These are phyloP conservation scores for Cephus sareptanus DNA, from an alignment of 2,888 invertebrate species.

Conservation along the genomic window DNA sequence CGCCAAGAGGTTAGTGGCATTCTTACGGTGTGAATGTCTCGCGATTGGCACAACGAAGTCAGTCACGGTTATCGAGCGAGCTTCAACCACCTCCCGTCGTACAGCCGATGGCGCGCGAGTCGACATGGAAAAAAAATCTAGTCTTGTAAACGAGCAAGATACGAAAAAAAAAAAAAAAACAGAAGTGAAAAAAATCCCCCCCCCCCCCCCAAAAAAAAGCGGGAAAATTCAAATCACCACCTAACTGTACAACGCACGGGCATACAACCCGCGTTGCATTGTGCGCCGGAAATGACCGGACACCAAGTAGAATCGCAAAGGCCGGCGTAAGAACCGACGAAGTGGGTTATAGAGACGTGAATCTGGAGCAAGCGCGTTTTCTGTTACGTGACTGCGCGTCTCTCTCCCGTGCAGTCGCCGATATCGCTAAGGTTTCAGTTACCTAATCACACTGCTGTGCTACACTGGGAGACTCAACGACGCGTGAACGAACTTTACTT, in stretches of 20 bases:
- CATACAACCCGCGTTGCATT: background rate
- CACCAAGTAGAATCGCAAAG: constrained; percentile 16
- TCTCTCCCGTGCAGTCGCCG: constrained; percentile 18
- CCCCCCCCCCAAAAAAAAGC: background rate
- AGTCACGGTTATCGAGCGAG: background rate
- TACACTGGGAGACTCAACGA: constrained; percentile 41
- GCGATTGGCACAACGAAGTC: background rate
- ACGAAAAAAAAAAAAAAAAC: no score
- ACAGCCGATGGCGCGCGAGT: background rate
- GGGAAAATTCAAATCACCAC: background rate
- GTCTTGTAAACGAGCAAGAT: background rate
- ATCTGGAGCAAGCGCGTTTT: constrained; percentile 32
- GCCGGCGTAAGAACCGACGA: constrained; percentile 10
- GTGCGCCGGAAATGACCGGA: background rate
- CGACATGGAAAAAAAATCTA: background rate
- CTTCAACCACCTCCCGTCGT: background rate
- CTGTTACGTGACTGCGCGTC: constrained; percentile 22
- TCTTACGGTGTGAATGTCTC: background rate
- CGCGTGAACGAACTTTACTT: constrained; percentile 51
- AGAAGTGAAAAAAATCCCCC: no score
- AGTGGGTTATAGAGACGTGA: constrained; percentile 27
- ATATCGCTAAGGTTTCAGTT: constrained; percentile 46
- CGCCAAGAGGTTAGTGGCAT: constrained; percentile 2
- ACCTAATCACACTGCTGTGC: constrained; percentile 49
- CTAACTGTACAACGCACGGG: background rate